Conservation (phyloP, 1,140 invertebrate genomes). For the Drosophila neocordata region DNA sequence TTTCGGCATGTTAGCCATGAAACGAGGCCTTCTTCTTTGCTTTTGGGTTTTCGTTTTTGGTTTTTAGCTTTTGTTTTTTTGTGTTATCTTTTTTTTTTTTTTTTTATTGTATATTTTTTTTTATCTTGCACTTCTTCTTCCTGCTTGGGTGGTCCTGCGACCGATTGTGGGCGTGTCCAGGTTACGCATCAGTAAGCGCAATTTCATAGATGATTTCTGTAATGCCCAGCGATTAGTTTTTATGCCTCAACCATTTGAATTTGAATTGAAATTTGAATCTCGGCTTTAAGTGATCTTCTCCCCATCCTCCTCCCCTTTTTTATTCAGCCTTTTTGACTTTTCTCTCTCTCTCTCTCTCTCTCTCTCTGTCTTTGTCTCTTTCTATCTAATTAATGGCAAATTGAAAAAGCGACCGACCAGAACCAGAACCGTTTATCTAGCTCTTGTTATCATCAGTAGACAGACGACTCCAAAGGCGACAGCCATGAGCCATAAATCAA, state of each 20-base stretch:
- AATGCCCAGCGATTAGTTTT: constrained; percentile 68
- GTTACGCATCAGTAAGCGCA: constrained; percentile 65
- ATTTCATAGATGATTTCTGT: constrained; percentile 67
- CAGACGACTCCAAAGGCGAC: constrained; percentile 18
- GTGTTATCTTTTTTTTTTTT: too few species aligned
- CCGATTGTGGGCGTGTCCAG: constrained; percentile 14
- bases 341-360: constrained; percentile 10
- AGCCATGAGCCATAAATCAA: constrained; percentile 68
- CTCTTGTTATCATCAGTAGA: constrained; percentile 40
- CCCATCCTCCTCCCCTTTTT: too few species aligned
- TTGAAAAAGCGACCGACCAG: constrained; percentile 39
- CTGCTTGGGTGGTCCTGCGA: constrained; percentile 48
- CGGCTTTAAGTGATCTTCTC: constrained; percentile 6
- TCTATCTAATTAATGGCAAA: constrained; percentile 46
- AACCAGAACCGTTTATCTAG: constrained; percentile 54
- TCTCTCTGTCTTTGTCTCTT: constrained; percentile 4
- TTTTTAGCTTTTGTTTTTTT: constrained; percentile 11
- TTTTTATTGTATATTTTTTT: too few species aligned
- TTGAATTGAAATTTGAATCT: constrained; percentile 19
- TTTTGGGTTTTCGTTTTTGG: constrained; percentile 16
- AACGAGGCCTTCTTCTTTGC: constrained; percentile 26
- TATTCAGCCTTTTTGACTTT: too few species aligned
- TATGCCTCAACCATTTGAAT: constrained; percentile 54
- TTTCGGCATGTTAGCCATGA: constrained; percentile 53
- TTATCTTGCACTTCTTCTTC: constrained; percentile 40